Evolutionary conservation across 2,888 invertebrate species (phyloP).

Genomic region (Anodontia alba): DNA sequence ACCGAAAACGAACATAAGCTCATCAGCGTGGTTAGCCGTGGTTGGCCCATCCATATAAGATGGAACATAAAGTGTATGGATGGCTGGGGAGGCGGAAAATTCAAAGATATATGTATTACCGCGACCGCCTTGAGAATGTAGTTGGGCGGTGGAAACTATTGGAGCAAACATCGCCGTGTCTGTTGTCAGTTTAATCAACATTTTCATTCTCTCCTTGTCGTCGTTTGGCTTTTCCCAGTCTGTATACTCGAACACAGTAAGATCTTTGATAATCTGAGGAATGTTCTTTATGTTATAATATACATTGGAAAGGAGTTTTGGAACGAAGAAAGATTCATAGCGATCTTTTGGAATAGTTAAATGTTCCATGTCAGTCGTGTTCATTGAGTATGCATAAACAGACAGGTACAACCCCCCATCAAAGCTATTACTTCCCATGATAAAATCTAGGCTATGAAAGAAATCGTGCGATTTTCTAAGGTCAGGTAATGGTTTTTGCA

Average conservation of each 20-base stretch:
- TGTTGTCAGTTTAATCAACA: background rate
- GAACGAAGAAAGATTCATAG: background rate
- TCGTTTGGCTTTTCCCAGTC: background rate
- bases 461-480: background rate
- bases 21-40: background rate
- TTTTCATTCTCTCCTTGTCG: background rate
- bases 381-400: background rate
- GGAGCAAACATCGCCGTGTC: background rate
- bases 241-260: background rate
- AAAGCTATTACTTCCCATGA: background rate
- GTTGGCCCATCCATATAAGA: background rate
- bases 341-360: background rate
- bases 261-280: background rate
- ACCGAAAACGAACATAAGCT: background rate
- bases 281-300: background rate
- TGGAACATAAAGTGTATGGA: background rate
- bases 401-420: background rate
- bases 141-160: background rate
- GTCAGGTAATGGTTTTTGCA: background rate
- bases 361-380: background rate
- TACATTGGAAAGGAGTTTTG: background rate
- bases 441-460: background rate
- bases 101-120: background rate
- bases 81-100: background rate
- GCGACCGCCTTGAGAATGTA: background rate